A percentile compares a stretch with the other conserved stretches of the same genome.
Conservation (phyloP, 1,140 invertebrate species). For the Trichonephila inaurata region DNA sequence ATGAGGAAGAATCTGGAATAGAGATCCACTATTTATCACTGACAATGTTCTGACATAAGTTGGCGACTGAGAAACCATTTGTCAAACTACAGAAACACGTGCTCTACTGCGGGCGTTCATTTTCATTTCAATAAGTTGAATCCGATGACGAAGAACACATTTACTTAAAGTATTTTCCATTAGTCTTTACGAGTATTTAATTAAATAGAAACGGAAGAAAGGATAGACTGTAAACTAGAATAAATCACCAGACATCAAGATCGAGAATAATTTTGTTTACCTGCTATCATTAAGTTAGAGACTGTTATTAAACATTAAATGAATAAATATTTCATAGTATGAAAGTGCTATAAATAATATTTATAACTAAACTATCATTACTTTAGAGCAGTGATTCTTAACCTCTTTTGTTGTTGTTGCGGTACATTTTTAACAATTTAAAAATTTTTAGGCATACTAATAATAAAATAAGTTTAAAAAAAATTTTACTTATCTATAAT, state of each 20-base stretch:
- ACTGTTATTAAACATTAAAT: neutral
- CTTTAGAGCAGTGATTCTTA: too few relatives aligned
- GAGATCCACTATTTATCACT: constrained; percentile 66
- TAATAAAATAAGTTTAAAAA: too few relatives aligned
- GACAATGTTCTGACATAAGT: constrained; percentile 69
- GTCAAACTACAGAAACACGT: constrained; percentile 62
- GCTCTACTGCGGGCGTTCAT: constrained; percentile 40
- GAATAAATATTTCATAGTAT: neutral
- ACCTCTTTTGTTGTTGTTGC: too few relatives aligned
- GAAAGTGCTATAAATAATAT: neutral
- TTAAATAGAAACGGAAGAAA: constrained; percentile 57
- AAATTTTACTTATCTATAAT: too few relatives aligned
- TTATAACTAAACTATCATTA: neutral
- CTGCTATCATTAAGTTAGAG: neutral
- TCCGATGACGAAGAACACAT: constrained; percentile 45
- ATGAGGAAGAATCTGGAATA: constrained; percentile 59
- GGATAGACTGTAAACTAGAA: neutral
- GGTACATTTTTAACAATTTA: too few relatives aligned
- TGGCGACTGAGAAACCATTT: constrained; percentile 67
- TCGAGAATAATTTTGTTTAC: neutral
- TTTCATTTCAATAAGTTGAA: constrained; percentile 68
- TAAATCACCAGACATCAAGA: neutral
- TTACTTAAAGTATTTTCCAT: constrained; percentile 17
- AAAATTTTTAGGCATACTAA: too few relatives aligned
- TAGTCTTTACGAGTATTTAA: constrained; percentile 59